These are phyloP conservation scores for Amblyornis subalaris DNA, from an alignment of 2,113 vertebrate species.

Conservation along the genomic window DNA sequence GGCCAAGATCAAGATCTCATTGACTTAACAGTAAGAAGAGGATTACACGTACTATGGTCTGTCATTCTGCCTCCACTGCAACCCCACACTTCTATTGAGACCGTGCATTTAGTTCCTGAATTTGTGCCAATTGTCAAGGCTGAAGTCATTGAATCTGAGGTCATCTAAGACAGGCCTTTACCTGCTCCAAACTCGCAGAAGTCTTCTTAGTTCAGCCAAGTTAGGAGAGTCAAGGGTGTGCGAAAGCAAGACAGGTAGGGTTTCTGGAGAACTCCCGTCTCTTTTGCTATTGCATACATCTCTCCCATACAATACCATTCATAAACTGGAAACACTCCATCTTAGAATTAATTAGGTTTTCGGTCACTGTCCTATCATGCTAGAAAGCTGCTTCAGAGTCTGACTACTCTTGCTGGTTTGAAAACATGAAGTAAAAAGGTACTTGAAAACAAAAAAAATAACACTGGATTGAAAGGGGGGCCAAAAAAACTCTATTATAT, in stretches of 20 bases:
- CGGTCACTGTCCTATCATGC: not conserved
- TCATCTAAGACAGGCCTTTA: not conserved
- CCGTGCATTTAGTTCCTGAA: not conserved
- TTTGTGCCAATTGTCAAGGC: not conserved
- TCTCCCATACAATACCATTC: not conserved
- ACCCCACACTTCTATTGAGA: not conserved
- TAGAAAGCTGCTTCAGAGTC: not conserved
- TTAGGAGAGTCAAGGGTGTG: not conserved
- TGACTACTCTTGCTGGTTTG: not conserved
- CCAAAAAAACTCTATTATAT: not conserved
- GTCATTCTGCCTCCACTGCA: not conserved
- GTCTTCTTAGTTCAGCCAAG: not conserved
- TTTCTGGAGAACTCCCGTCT: not conserved
- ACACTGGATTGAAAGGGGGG: not conserved
- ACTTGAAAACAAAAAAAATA: not conserved
- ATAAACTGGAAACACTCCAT: not conserved
- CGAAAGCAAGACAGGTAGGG: fast-evolving
- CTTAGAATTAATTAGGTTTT: not conserved
- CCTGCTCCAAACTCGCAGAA: not conserved
- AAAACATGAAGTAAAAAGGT: not conserved
- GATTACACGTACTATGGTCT: not conserved
- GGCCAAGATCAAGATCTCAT: not conserved
- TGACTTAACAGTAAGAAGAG: not conserved
- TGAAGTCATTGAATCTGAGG: not conserved
- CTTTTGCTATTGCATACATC: not conserved